Conservation (phyloP, 1,140 invertebrate genomes). For the Sitobion miscanthi region DNA sequence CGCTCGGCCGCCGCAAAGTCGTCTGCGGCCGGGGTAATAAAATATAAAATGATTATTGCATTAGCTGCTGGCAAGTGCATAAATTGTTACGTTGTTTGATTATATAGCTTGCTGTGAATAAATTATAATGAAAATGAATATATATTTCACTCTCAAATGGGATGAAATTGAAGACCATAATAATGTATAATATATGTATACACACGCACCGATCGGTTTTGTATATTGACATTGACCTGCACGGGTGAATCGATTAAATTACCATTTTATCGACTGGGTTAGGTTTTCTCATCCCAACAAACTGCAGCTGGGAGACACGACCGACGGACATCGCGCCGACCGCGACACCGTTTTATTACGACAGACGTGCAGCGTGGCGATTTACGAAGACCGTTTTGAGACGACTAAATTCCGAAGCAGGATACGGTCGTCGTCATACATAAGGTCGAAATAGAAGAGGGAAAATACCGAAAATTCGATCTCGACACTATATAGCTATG, state of each 20-base stretch:
- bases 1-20: background rate
- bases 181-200: background rate
- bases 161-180: background rate
- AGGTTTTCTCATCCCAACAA: background rate
- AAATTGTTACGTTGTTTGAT: background rate
- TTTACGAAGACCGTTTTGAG: background rate
- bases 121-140: slow-evolving; percentile 17
- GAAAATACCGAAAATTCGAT: background rate
- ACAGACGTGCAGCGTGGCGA: background rate
- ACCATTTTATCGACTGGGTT: background rate
- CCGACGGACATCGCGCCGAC: no score
- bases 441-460: background rate
- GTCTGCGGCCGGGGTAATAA: background rate
- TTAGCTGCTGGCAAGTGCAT: background rate
- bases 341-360: no score
- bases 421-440: no score
- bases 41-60: background rate
- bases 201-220: background rate
- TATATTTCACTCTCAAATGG: slow-evolving; percentile 6
- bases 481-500: background rate
- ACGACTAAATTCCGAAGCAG: background rate
- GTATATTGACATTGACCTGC: background rate
- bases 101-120: background rate
- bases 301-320: background rate
- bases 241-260: background rate